Evolutionary conservation across 2,888 invertebrate genomes (phyloP).

Genomic region (Rhaphigaster nebulosa): DNA sequence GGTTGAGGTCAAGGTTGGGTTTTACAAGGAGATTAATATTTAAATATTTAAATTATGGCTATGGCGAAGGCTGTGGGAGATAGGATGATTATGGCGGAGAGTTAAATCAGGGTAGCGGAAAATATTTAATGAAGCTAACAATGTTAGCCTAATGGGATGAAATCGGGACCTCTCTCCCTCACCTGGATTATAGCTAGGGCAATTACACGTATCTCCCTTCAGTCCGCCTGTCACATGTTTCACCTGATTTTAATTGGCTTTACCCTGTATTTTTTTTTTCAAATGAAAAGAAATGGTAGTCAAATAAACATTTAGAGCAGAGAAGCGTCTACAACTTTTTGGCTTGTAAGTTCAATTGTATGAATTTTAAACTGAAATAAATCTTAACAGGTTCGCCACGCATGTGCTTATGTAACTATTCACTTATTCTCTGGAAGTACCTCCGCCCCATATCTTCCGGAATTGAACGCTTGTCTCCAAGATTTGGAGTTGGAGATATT

Average conservation of each 20-base stretch:
- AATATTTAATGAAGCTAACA: slow-evolving; percentile 49
- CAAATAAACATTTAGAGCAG: not conserved
- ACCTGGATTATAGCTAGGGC: not conserved
- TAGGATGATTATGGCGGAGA: slow-evolving; percentile 33
- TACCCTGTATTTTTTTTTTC: not conserved
- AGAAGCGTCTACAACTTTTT: not conserved
- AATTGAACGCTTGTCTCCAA: no score
- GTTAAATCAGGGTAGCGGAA: slow-evolving; percentile 44
- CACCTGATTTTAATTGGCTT: not conserved
- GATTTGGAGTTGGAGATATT: no score
- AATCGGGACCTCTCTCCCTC: not conserved
- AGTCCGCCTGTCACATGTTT: not conserved
- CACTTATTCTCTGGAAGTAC: no score
- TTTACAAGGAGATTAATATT: slow-evolving; percentile 31
- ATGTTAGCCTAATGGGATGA: slow-evolving; percentile 30
- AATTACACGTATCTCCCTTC: not conserved
- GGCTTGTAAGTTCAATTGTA: not conserved
- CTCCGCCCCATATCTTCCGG: no score
- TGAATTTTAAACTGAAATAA: not conserved
- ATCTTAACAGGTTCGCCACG: no score
- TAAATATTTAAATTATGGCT: slow-evolving; percentile 47
- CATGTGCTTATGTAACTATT: no score
- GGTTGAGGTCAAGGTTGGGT: slow-evolving; percentile 10
- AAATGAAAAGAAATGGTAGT: not conserved
- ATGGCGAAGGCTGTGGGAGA: not conserved